Evolutionary conservation across 2,888 invertebrate species (phyloP).

Genomic region (Polydesmus complanatus): DNA sequence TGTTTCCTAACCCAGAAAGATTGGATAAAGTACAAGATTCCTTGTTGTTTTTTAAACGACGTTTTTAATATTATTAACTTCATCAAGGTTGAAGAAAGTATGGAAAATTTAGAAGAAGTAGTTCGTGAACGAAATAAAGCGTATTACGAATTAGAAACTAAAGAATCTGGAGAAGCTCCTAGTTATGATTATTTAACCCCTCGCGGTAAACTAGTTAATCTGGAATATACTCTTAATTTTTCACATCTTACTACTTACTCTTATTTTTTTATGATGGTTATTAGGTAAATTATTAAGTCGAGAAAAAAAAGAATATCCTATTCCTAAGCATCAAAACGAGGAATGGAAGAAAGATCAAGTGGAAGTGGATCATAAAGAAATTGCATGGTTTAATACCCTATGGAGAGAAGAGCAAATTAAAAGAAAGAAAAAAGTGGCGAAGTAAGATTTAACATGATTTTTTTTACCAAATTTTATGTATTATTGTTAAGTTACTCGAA

Average conservation of each 20-base stretch:
- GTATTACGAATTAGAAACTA: slow-evolving; percentile 76
- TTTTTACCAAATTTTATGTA: neutral
- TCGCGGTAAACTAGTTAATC: slow-evolving; percentile 14
- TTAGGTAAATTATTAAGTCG: slow-evolving; percentile 41
- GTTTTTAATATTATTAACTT: neutral
- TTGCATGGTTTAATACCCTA: neutral
- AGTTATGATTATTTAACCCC: slow-evolving; percentile 24
- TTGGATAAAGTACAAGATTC: slow-evolving; percentile 76
- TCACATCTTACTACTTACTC: slow-evolving; percentile 13
- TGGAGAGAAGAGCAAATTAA: slow-evolving; percentile 3
- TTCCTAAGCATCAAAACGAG: slow-evolving; percentile 20
- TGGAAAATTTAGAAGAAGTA: slow-evolving; percentile 81
- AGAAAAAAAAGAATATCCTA: slow-evolving; percentile 29
- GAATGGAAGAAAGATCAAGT: slow-evolving; percentile 16
- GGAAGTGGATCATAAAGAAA: slow-evolving; percentile 1
- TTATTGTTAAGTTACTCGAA: no score
- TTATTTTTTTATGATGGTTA: slow-evolving; percentile 5
- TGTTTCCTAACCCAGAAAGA: slow-evolving; percentile 84
- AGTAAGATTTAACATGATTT: neutral
- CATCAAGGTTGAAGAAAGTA: slow-evolving; percentile 69
- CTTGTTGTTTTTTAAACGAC: neutral
- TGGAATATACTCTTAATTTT: slow-evolving; percentile 20
- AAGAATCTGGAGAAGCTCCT: slow-evolving; percentile 65
- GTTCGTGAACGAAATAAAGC: slow-evolving; percentile 85
- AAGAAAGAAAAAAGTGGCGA: slow-evolving; percentile 10